Evolutionary conservation across 1,140 invertebrate species (phyloP).

Genomic region (Drosophila biarmipes): DNA sequence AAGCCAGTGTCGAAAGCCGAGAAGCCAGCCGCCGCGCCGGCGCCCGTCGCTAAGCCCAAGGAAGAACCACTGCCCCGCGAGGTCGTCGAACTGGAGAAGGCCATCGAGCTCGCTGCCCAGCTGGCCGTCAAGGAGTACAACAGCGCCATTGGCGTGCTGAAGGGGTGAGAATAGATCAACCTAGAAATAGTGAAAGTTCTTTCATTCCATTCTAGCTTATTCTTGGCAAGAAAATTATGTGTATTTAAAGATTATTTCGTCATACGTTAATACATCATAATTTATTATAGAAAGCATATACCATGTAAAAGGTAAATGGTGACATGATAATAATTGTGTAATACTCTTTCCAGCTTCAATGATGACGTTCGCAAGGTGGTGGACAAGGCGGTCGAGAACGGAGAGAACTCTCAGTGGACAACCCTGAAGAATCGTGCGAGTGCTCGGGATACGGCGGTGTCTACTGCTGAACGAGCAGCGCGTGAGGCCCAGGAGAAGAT

Average conservation of each 20-base stretch:
- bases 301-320: too few relatives aligned
- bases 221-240: background rate
- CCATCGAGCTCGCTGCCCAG: conserved; percentile 85
- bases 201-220: background rate
- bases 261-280: background rate
- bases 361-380: conserved; percentile 87
- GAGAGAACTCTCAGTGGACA: conserved; percentile 86
- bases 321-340: background rate
- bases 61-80: conserved; percentile 58
- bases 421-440: conserved; percentile 87
- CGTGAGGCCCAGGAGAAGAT: conserved; percentile 80
- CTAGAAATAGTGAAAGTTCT: too few relatives aligned
- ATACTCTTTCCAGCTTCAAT: conserved; percentile 85
- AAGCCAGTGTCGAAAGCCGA: conserved; percentile 33
- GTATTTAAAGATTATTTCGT: conserved; percentile 10
- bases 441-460: conserved; percentile 85
- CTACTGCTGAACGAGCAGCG: conserved; percentile 85
- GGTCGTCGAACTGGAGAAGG: conserved; percentile 86
- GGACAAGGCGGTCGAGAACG: conserved; percentile 86
- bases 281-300: conserved; percentile 6
- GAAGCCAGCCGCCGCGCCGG: conserved; percentile 9
- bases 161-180: too few relatives aligned
- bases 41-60: conserved; percentile 8
- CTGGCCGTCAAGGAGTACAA: conserved; percentile 87
- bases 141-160: conserved; percentile 85